Percentiles rank a stretch among this genome's conserved stretches.
Conservation (phyloP, 1,140 invertebrate species). For the Aethina tumida region DNA sequence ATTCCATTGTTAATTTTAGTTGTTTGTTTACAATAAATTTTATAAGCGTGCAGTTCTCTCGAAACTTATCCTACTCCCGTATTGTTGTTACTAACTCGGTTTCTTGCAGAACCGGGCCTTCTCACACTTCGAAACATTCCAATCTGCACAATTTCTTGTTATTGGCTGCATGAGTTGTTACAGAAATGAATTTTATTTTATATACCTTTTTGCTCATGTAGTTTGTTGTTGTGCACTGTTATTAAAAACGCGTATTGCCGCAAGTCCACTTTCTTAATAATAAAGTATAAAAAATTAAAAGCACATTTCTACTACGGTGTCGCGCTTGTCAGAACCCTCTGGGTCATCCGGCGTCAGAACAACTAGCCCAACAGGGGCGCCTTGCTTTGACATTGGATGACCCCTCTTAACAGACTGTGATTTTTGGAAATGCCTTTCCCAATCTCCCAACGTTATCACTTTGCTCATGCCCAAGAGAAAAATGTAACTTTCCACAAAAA, state of each 20-base stretch:
- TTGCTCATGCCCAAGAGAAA: conserved; percentile 7
- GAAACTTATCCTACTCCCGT: too few relatives aligned
- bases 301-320: conserved; percentile 9
- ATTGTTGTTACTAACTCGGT: too few relatives aligned
- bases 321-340: too few relatives aligned
- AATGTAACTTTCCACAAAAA: neutral
- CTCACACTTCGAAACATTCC: too few relatives aligned
- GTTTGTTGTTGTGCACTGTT: conserved; percentile 33
- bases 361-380: too few relatives aligned
- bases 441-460: conserved; percentile 25
- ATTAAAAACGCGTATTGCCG: conserved; percentile 27
- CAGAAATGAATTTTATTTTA: conserved; percentile 30
- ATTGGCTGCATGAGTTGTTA: conserved; percentile 23
- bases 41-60: too few relatives aligned
- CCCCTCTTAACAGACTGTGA: conserved; percentile 37
- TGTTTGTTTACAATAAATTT: too few relatives aligned
- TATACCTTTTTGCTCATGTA: conserved; percentile 35
- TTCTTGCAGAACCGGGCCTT: too few relatives aligned
- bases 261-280: conserved; percentile 30
- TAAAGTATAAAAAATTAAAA: too few relatives aligned
- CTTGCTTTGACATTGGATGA: conserved; percentile 28
- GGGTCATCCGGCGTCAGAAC: too few relatives aligned
- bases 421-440: conserved; percentile 37
- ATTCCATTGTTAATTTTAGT: too few relatives aligned
- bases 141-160: too few relatives aligned